Evolutionary conservation across 2,888 invertebrate genomes (phyloP).

Genomic region (Pammene fasciana): DNA sequence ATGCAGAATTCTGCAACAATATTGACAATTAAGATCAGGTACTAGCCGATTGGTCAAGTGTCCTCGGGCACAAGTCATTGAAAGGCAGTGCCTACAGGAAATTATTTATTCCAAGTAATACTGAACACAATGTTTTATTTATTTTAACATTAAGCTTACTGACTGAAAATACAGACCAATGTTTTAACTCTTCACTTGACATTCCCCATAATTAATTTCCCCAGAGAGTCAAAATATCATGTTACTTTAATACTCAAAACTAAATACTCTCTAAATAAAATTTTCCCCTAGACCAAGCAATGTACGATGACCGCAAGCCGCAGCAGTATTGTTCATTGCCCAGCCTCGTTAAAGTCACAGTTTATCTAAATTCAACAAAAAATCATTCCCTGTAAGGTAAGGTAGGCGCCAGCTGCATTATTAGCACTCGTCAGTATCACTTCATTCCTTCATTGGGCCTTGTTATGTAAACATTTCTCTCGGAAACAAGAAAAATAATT

Average conservation of each 20-base stretch:
- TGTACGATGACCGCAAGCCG: slow-evolving; percentile 71
- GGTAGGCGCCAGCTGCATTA: slow-evolving; percentile 19
- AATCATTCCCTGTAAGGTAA: slow-evolving; percentile 14
- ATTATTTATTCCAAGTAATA: slow-evolving; percentile 36
- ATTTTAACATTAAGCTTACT: slow-evolving; percentile 27
- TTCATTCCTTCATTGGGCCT: slow-evolving; percentile 18
- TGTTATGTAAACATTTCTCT: slow-evolving; percentile 46
- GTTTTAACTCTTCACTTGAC: slow-evolving; percentile 77
- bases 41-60: slow-evolving; percentile 39
- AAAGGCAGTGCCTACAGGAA: slow-evolving; percentile 39
- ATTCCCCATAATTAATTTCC: slow-evolving; percentile 68
- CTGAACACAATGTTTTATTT: slow-evolving; percentile 28
- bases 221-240: slow-evolving; percentile 68
- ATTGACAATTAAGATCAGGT: slow-evolving; percentile 40
- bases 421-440: neutral
- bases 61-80: slow-evolving; percentile 37
- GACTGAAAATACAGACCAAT: slow-evolving; percentile 56
- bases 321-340: slow-evolving; percentile 67
- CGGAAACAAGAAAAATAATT: slow-evolving; percentile 53
- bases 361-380: slow-evolving; percentile 44
- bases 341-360: slow-evolving; percentile 72
- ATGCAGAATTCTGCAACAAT: slow-evolving; percentile 39
- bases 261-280: slow-evolving; percentile 61
- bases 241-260: slow-evolving; percentile 55
- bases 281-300: slow-evolving; percentile 66